Evolutionary conservation across 2,797 vertebrate genomes (phyloP).

Genomic region (Coluber constrictor): DNA sequence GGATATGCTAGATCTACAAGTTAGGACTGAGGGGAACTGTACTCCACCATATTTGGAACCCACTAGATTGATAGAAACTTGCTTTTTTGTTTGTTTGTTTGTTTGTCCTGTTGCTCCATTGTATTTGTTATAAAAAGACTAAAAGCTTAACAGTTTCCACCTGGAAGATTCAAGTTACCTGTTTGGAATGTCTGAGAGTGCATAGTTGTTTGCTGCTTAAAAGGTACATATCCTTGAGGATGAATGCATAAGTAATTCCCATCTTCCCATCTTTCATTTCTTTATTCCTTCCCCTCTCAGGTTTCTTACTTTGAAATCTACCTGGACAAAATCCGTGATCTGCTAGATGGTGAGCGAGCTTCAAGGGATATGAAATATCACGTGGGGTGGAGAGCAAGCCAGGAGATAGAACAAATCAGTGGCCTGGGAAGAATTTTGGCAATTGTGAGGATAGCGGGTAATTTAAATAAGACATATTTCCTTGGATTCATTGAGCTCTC

Average conservation of each 20-base stretch:
- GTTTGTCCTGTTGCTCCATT: neutral
- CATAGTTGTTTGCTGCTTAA: neutral
- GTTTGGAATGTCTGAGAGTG: neutral
- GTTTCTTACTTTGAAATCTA: constrained; percentile 98
- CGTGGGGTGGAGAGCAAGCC: too few relatives aligned
- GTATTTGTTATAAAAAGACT: neutral
- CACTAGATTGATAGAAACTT: neutral
- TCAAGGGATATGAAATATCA: neutral
- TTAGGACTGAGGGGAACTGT: neutral
- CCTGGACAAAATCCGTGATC: constrained; percentile 95
- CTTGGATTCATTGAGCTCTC: neutral
- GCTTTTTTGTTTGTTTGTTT: neutral
- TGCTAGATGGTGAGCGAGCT: constrained; percentile 85
- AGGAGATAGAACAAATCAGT: neutral
- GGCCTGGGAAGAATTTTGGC: too few relatives aligned
- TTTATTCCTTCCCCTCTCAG: constrained; percentile 61
- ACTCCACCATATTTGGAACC: neutral
- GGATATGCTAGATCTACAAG: neutral
- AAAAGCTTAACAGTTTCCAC: neutral
- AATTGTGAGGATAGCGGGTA: neutral
- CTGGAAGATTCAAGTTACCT: neutral
- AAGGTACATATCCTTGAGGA: neutral
- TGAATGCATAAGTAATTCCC: neutral
- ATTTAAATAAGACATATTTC: neutral
- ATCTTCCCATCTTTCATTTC: neutral